Evolutionary conservation across 2,888 invertebrate genomes (phyloP).

Genomic region (Salpingus planirostris): DNA sequence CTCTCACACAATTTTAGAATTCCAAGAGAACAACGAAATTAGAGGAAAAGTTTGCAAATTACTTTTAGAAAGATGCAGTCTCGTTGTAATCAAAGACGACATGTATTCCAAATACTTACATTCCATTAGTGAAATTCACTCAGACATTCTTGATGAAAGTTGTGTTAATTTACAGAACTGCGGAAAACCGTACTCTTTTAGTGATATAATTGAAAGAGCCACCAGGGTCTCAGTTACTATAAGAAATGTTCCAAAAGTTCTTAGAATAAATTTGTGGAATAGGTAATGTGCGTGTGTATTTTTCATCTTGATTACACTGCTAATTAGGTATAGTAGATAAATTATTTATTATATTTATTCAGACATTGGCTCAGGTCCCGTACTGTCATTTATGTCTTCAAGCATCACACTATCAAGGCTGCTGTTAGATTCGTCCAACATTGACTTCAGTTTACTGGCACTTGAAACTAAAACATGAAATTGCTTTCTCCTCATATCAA

Average conservation of each 20-base stretch:
- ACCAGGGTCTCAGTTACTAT: slow-evolving; percentile 86
- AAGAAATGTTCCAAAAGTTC: slow-evolving; percentile 84
- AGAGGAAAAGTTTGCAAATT: slow-evolving; percentile 56
- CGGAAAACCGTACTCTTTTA: slow-evolving; percentile 46
- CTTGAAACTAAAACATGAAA: slow-evolving; percentile 82
- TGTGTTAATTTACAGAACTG: slow-evolving; percentile 60
- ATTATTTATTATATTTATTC: slow-evolving; percentile 27
- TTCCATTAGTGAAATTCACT: slow-evolving; percentile 64
- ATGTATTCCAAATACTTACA: slow-evolving; percentile 81
- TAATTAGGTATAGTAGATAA: background rate
- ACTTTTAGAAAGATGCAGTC: slow-evolving; percentile 78
- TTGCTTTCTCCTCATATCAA: slow-evolving; percentile 78
- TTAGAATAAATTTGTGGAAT: slow-evolving; percentile 55
- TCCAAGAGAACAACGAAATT: slow-evolving; percentile 50
- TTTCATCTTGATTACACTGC: too few species aligned
- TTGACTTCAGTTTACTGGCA: slow-evolving; percentile 73
- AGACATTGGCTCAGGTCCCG: slow-evolving; percentile 38
- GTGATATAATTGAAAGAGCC: slow-evolving; percentile 50
- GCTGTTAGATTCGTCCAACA: slow-evolving; percentile 51
- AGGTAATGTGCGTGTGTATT: too few species aligned
- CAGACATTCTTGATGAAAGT: slow-evolving; percentile 54
- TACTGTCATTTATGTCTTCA: slow-evolving; percentile 39
- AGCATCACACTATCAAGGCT: slow-evolving; percentile 40
- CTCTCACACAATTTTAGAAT: slow-evolving; percentile 83
- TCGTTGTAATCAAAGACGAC: slow-evolving; percentile 73